These are phyloP conservation scores for Charanyca ferruginea DNA, from an alignment of 2,888 invertebrate genomes.

Conservation along the genomic window DNA sequence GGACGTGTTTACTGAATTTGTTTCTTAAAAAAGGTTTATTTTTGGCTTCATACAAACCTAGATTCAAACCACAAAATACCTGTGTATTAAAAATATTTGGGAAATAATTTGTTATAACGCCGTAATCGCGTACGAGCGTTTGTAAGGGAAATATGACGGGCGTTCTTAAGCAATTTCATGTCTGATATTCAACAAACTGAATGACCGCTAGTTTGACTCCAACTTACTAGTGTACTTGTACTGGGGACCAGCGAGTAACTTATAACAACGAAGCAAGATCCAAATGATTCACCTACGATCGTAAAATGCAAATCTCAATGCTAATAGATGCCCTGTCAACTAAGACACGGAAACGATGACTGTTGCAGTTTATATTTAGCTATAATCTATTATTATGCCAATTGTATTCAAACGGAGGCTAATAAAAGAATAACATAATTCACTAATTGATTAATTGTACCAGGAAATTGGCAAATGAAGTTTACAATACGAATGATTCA, in stretches of 20 bases:
- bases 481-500: constrained; percentile 39
- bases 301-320: constrained; percentile 20
- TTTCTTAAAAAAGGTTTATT: no score
- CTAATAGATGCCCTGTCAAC: constrained; percentile 17
- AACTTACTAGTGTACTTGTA: not conserved
- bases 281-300: constrained; percentile 22
- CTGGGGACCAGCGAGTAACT: not conserved
- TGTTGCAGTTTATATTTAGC: constrained; percentile 18
- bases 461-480: constrained; percentile 47
- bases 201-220: not conserved
- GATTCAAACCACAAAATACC: no score
- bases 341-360: constrained; percentile 27
- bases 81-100: no score
- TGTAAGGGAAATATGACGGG: no score
- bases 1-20: no score
- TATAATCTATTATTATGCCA: constrained; percentile 24
- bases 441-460: constrained; percentile 40
- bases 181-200: not conserved
- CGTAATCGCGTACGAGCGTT: no score
- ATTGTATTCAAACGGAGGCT: constrained; percentile 21
- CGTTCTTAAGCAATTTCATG: not conserved
- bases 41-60: no score
- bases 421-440: constrained; percentile 25
- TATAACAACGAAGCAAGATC: not conserved
- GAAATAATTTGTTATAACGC: no score